phyloP scores from a whole-genome alignment of 2,113 vertebrate species.

The Siniperca chuatsi region DNA sequence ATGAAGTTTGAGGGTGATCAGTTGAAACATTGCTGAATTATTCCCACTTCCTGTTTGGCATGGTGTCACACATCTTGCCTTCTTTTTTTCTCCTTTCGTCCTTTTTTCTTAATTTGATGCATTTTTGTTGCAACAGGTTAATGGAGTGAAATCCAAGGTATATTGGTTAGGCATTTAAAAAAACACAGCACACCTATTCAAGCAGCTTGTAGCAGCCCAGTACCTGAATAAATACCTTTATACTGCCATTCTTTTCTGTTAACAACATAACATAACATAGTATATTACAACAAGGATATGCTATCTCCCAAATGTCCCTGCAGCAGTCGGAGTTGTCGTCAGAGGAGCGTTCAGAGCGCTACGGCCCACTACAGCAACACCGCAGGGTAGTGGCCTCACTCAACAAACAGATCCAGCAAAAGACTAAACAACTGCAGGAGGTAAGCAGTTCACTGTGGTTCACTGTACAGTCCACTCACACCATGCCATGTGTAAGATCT shows the following conservation, averaged over 20 bases:
- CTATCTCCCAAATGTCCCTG: background rate
- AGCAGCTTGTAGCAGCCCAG: too few species aligned
- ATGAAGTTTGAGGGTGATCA: too few species aligned
- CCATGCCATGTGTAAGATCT: too few species aligned
- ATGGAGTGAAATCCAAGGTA: background rate
- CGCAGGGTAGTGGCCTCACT: conserved; percentile 88
- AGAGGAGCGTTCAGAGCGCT: conserved; percentile 90
- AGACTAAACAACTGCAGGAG: conserved; percentile 89
- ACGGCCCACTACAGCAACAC: conserved; percentile 90
- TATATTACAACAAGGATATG: too few species aligned
- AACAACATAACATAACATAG: too few species aligned
- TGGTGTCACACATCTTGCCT: too few species aligned
- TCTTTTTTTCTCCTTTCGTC: too few species aligned
- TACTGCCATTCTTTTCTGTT: background rate
- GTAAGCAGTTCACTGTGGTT: conserved; percentile 67
- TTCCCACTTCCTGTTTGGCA: too few species aligned
- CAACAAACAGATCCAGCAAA: conserved; percentile 93
- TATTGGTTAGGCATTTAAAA: background rate
- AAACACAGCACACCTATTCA: background rate
- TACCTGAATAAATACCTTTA: background rate
- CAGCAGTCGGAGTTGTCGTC: conserved; percentile 89
- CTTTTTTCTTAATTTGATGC: background rate
- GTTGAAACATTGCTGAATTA: too few species aligned
- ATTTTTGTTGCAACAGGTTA: background rate
- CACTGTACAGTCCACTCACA: background rate